Base-by-base conservation (phyloP, 2,113 vertebrate genomes). In the Columbina picui region DNA sequence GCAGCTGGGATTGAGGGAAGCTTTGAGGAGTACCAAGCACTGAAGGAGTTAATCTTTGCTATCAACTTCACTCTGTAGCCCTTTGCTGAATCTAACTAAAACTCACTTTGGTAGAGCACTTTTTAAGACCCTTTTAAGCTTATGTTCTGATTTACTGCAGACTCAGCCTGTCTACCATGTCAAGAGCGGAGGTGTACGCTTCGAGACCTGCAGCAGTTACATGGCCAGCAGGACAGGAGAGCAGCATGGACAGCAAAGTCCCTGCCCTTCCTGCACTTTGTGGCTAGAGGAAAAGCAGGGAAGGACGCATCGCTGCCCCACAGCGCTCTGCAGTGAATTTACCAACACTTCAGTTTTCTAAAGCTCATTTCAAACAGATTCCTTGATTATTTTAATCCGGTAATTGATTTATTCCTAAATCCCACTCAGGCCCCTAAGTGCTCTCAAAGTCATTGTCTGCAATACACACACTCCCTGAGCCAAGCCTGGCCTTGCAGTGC, bases 51-150 rank as follows among this genome's bases (percentile, higher is more conserved):
- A 49, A 55, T 38, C 32, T 43, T 75, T 68, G 59, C 4, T 0
- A 8, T 52, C 0, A 0, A 8, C 22, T 68, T n/a, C 36, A 12
- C 23, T 50, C 41, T 0, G 0, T 14, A 38, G 4, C 17, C 4
- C 49, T 85, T 63, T 30, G 25, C 49, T 67, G 29, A 32, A 2
- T 30, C 36, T 74, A 81, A 41, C 32, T 61, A 41, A 70, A 89
- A 7, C 38, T 38, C 22, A 7, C 32, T 38, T 59, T 57, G 36
- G n/a, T 6, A 49, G 45, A 67, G 32, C 1, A 1, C 41, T 55
- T 45, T 47, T 43, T 6, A 57, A 89, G 64, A 80, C 12, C 30
- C 9, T 38, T 64, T 85, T 22, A 83, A 76, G 29, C n/a, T 60
- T 39, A 3, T 6, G 9, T 91, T 71, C 61, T 87, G 49, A 2